Conservation (phyloP, 1,140 invertebrate genomes). For the Papilio glaucus region DNA sequence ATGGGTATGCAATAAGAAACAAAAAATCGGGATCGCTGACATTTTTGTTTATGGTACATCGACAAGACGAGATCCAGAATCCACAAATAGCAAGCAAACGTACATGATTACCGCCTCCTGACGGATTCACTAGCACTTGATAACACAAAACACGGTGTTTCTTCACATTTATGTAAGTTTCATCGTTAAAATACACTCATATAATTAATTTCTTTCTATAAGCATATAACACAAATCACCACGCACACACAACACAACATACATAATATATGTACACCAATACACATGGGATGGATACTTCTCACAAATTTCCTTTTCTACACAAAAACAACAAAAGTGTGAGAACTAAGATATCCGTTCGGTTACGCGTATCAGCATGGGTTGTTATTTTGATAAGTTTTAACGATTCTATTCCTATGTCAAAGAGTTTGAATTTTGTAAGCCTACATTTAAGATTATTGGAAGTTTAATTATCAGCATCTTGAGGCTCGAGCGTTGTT, state of each 20-base stretch:
- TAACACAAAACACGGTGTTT: constrained; percentile 79
- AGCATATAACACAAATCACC: constrained; percentile 83
- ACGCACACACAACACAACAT: constrained; percentile 83
- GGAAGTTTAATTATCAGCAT: not conserved
- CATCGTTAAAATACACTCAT: constrained; percentile 77
- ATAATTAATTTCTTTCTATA: constrained; percentile 81
- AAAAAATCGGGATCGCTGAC: constrained; percentile 84
- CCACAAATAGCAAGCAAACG: constrained; percentile 83
- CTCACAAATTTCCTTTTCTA: constrained; percentile 70
- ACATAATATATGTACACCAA: constrained; percentile 78
- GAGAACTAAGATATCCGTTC: constrained; percentile 62
- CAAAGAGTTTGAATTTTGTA: not conserved
- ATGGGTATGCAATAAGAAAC: constrained; percentile 81
- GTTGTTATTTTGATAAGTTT: constrained; percentile 23
- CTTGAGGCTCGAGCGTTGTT: not conserved
- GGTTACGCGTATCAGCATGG: constrained; percentile 49
- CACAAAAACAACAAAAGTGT: constrained; percentile 69
- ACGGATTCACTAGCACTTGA: constrained; percentile 81
- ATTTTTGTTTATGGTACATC: constrained; percentile 85
- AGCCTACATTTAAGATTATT: not conserved
- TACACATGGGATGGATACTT: constrained; percentile 66
- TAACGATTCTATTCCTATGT: not conserved
- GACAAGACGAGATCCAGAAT: constrained; percentile 83
- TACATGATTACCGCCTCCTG: constrained; percentile 82
- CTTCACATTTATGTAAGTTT: constrained; percentile 81